Conservation (phyloP, 1,140 invertebrate species). For the Hylaeus anthracinus region DNA sequence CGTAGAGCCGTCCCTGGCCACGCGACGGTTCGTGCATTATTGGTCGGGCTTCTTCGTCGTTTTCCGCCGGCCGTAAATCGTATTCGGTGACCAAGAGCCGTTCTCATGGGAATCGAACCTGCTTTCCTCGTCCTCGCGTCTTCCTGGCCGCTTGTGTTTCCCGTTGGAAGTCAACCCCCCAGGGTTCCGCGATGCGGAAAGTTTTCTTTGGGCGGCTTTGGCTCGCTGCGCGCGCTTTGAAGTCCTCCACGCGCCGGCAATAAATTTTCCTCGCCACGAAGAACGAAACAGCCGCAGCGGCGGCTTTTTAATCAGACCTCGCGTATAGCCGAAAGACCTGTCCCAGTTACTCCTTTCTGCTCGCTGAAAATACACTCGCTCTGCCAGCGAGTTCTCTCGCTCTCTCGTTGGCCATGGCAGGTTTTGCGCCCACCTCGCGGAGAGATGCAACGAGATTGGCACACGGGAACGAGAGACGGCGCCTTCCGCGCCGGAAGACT, state of each 20-base stretch:
- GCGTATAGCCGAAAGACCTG: slow-evolving; percentile 25
- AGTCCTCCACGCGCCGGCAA: slow-evolving; percentile 30
- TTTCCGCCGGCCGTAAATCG: slow-evolving; percentile 1
- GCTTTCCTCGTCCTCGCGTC: not conserved
- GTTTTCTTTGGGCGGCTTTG: slow-evolving; percentile 21
- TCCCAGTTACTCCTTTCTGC: slow-evolving; percentile 34
- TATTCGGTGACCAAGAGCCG: not conserved
- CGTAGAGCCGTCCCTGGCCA: not conserved
- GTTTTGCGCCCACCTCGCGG: not conserved
- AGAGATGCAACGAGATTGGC: not conserved
- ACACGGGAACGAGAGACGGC: not conserved
- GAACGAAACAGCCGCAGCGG: slow-evolving; percentile 22
- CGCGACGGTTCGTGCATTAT: slow-evolving; percentile 5
- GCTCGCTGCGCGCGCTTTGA: slow-evolving; percentile 23
- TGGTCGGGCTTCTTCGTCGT: not conserved
- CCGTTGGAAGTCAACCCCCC: no score
- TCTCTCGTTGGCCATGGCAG: not conserved
- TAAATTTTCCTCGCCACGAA: slow-evolving; percentile 27
- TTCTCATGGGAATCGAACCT: slow-evolving; percentile 1
- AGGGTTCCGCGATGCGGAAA: slow-evolving; percentile 6
- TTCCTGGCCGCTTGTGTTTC: slow-evolving; percentile 3
- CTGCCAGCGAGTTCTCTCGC: not conserved
- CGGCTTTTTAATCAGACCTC: slow-evolving; percentile 48
- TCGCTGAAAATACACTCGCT: slow-evolving; percentile 20
- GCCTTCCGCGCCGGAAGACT: slow-evolving; percentile 11